Conservation (phyloP, 1,140 invertebrate species). For the Pseudachorutes palmiensis region DNA sequence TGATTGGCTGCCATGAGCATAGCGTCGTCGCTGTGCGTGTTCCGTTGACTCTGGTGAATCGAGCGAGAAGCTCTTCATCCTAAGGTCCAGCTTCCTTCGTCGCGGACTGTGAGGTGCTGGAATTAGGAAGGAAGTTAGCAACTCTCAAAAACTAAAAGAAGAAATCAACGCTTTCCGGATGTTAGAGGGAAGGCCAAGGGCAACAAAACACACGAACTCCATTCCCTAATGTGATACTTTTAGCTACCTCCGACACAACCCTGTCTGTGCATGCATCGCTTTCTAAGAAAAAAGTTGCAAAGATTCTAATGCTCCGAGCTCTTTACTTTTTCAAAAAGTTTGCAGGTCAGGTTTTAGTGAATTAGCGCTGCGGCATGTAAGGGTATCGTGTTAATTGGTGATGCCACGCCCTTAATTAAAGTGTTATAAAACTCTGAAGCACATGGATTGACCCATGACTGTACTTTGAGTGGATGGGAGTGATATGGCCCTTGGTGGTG, state of each 20-base stretch:
- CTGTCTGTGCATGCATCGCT: neutral
- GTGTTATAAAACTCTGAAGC: neutral
- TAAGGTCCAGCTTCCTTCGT: conserved; percentile 86
- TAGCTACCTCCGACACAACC: neutral
- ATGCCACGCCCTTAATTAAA: neutral
- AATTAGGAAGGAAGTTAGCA: conserved; percentile 31
- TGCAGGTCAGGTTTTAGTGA: no score
- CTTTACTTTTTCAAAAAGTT: no score
- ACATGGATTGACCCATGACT: conserved; percentile 37
- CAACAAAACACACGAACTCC: conserved; percentile 9
- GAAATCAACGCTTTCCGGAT: conserved; percentile 42
- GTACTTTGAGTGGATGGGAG: conserved; percentile 40
- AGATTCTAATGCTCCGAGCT: no score
- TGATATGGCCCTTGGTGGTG: conserved; percentile 35
- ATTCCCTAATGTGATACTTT: neutral
- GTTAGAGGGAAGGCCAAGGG: neutral
- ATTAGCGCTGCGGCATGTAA: no score
- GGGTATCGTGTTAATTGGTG: no score
- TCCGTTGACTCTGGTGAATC: conserved; percentile 90
- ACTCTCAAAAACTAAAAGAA: conserved; percentile 34
- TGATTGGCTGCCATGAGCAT: conserved; percentile 45
- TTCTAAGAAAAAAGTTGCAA: no score
- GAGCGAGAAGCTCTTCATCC: conserved; percentile 94
- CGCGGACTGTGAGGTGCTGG: conserved; percentile 90
- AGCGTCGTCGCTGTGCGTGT: conserved; percentile 65